These are phyloP conservation scores for Hycleus phaleratus DNA, from an alignment of 1,140 invertebrate genomes.

Conservation along the genomic window DNA sequence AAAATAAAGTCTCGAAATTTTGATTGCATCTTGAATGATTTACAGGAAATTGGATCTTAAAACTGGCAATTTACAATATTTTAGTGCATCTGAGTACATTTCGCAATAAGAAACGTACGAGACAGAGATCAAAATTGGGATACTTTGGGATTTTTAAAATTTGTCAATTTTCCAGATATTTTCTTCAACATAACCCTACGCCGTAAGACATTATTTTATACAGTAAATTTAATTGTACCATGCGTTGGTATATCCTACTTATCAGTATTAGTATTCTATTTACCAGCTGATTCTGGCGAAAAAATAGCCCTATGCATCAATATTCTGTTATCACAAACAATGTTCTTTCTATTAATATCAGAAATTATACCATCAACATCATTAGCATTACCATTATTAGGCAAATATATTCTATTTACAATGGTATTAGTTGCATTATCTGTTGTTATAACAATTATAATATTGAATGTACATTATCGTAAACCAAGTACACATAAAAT, in stretches of 20 bases:
- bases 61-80: too few relatives aligned
- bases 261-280: conserved; percentile 90
- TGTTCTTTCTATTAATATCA: conserved; percentile 97
- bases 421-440: conserved; percentile 96
- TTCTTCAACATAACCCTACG: conserved; percentile 97
- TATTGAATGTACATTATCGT: conserved; percentile 98
- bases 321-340: conserved; percentile 96
- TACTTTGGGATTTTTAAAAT: too few relatives aligned
- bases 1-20: too few relatives aligned
- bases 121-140: too few relatives aligned
- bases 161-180: conserved; percentile 63
- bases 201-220: conserved; percentile 92
- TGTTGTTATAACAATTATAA: conserved; percentile 94
- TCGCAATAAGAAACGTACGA: too few relatives aligned
- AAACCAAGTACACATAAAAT: conserved; percentile 97
- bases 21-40: too few relatives aligned
- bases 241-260: conserved; percentile 89
- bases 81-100: too few relatives aligned
- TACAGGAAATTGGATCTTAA: too few relatives aligned
- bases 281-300: conserved; percentile 97
- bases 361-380: conserved; percentile 99
- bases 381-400: conserved; percentile 88
- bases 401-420: conserved; percentile 97
- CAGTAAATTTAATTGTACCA: conserved; percentile 90
- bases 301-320: conserved; percentile 98